Evolutionary conservation across 1,140 invertebrate species (phyloP).

Genomic region (Chelonus insularis): DNA sequence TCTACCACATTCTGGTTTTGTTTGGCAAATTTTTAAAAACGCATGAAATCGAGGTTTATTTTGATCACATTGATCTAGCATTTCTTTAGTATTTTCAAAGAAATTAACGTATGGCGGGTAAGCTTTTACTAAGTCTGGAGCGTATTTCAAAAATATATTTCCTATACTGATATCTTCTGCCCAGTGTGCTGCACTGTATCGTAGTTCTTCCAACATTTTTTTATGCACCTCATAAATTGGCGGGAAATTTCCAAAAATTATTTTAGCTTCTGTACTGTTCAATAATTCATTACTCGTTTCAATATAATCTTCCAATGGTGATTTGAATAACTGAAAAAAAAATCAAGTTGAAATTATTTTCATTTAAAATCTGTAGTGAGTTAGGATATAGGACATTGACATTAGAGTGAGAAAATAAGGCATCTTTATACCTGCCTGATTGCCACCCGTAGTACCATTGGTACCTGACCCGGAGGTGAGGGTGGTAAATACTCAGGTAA

Average conservation of each 20-base stretch:
- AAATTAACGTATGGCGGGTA: constrained; percentile 98
- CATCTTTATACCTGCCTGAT: no score
- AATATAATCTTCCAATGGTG: constrained; percentile 82
- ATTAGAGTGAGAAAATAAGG: no score
- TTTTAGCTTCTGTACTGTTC: constrained; percentile 90
- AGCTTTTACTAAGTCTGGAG: constrained; percentile 80
- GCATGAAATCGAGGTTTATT: constrained; percentile 95
- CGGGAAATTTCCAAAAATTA: constrained; percentile 94
- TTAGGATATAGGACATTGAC: no score
- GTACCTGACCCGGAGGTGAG: no score
- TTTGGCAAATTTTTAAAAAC: constrained; percentile 94
- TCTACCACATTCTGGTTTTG: constrained; percentile 90
- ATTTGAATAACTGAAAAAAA: constrained; percentile 81
- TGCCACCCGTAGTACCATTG: no score
- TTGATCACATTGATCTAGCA: constrained; percentile 85
- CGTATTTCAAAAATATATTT: constrained; percentile 83
- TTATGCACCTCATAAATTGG: constrained; percentile 92
- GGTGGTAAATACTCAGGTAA: no score
- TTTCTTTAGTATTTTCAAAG: constrained; percentile 95
- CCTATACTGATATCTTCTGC: constrained; percentile 84
- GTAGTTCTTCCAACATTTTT: constrained; percentile 79
- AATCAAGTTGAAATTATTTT: not conserved
- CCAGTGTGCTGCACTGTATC: constrained; percentile 73
- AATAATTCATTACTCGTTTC: constrained; percentile 77
- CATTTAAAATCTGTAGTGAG: constrained; percentile 13